Evolutionary conservation across 1,140 invertebrate genomes (phyloP).

Genomic region (Microplitis mediator): DNA sequence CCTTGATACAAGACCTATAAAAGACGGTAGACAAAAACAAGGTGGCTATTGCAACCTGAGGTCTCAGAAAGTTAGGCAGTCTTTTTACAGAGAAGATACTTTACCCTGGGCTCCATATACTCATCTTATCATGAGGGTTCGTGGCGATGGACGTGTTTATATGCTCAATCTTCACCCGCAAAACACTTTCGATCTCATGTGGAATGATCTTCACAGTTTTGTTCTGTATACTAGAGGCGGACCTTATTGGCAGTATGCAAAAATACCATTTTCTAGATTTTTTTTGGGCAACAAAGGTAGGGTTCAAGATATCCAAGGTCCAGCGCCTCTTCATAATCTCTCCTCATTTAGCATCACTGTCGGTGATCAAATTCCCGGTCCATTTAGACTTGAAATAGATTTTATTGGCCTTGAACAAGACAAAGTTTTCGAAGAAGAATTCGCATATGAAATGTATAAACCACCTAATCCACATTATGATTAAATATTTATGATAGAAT

Average conservation of each 20-base stretch:
- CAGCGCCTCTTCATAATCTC: conserved; percentile 67
- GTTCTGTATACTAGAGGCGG: conserved; percentile 90
- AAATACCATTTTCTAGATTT: conserved; percentile 97
- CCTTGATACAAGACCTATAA: conserved; percentile 72
- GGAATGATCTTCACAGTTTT: conserved; percentile 85
- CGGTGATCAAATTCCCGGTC: conserved; percentile 78
- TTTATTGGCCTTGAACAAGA: conserved; percentile 86
- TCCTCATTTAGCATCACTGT: conserved; percentile 81
- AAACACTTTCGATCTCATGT: conserved; percentile 77
- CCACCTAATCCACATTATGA: conserved; percentile 51
- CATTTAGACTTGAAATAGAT: conserved; percentile 92
- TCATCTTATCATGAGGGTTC: conserved; percentile 80
- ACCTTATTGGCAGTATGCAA: conserved; percentile 93
- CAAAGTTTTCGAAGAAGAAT: conserved; percentile 76
- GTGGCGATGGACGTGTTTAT: conserved; percentile 92
- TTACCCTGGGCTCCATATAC: conserved; percentile 82
- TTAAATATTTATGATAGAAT: conserved; percentile 2
- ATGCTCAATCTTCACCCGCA: conserved; percentile 75
- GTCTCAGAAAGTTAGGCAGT: conserved; percentile 72
- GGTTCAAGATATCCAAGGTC: conserved; percentile 81
- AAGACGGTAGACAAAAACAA: conserved; percentile 77
- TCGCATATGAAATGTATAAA: conserved; percentile 91
- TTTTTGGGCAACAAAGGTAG: conserved; percentile 80
- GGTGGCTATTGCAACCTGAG: conserved; percentile 82
- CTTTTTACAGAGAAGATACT: conserved; percentile 75